Evolutionary conservation across 2,888 invertebrate genomes (phyloP), one percentile per base, ranked within the genome.

Genomic region (Drosophila anomelani): DNA sequence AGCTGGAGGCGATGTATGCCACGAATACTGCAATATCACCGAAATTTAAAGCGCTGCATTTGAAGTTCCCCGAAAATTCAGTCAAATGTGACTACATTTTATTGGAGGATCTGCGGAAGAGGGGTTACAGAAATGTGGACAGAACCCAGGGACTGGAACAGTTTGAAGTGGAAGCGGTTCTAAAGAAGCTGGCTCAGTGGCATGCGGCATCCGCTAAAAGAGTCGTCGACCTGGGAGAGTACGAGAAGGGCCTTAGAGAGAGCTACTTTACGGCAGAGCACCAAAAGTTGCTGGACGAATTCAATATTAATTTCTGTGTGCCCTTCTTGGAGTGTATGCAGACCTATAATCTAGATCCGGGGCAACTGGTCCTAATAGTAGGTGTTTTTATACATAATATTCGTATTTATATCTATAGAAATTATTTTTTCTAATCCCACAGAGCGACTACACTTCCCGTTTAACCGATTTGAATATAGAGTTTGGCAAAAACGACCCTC

Each of bases 171-270:
- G 79, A 87, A 49, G 78, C 87, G 0, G 87, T 80, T 10, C 76
- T 91, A 2, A 83, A 78, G 43, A 84, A 90, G 20, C 38, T 91
- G 46, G 91, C 92, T 0, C 80, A 91, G 53, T 87, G 91, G 75
- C 91, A 91, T 80, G 91, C 91, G 0, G 90, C 83, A 0, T 90
- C 91, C 3, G 90, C 88, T 3, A 79, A 85, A 17, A 73, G 87
- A 10, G 85, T 80, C 1, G 60, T 57, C 2, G 75, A 78, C 8
- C 13, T 68, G 29, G 91, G 90, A 2, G 71, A 77, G 15, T 89
- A 85, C 34, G 85, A 77, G 1, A 60, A 74, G 12, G 13, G 36
- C 0, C 76, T 86, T 13, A 64, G 66, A 23, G 66, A 68, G 3
- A 75, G 80, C 20, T 74, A 80, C 36, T 80, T 90, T 12, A 62